Evolutionary conservation across 1,140 invertebrate species (phyloP), one percentile per base, ranked within the genome.

Genomic region (Laupala kohalensis): DNA sequence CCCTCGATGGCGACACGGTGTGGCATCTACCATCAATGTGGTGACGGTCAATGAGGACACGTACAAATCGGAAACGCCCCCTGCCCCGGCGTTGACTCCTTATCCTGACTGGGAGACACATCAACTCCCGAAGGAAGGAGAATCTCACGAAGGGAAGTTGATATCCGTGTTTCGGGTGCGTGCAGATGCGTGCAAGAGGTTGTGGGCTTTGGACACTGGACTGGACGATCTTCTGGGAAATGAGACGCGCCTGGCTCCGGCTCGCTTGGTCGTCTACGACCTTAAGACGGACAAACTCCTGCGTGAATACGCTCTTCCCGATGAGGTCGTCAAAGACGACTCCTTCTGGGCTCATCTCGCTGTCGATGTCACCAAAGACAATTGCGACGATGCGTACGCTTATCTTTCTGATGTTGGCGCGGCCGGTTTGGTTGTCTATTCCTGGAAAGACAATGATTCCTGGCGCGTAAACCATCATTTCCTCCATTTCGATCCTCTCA

Each of bases 151-250:
- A 9, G 37, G 37, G 37, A 53, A 53, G 37, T 19, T 53, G 37
- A 19, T 90, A 0, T 90, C 85, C 6, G 86, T 90, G 2, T 90
- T 91, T 74, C 80, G 90, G 25, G 83, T 87, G 1, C 84, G 85
- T 23, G 83, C 88, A 19, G 90, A 92, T 78, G 81, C 81, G 2
- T 92, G 90, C 74, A 88, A 90, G 78, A 83, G 90, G 67, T 80
- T 92, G 12, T 92, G 90, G 90, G 88, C 88, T 27, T 82, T 91
- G 76, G 90, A 92, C 77, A 87, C 87, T 13, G 90, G 90, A n/a
- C 77, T 90, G 27, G 85, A 87, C 72, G 88, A 91, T 78, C 89
- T 91, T 78, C 80, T 88, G 64, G 89, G 86, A 76, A 80, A 84
- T 65, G 78, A 78, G 0, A 84, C 86, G 74, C 83, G 69, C 79